These are phyloP conservation scores for Montipora capitata DNA, from an alignment of 92 coral and sea anemone genomes.

Conservation along the genomic window DNA sequence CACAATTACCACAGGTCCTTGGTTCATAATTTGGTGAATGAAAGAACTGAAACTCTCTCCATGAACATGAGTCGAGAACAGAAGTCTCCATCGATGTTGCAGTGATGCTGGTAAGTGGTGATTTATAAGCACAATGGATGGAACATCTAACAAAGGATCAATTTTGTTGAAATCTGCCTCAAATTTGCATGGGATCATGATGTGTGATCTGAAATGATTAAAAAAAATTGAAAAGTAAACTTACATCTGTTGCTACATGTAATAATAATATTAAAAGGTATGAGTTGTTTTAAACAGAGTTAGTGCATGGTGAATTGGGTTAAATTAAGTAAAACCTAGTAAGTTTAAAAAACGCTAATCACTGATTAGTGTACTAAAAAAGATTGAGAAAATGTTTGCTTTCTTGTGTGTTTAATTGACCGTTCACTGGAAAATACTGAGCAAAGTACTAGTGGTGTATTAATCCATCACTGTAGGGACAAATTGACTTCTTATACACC, in stretches of 20 bases:
- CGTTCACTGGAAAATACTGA: no score
- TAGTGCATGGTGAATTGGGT: no score
- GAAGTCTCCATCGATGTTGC: slow-evolving; percentile 91
- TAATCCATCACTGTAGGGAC: no score
- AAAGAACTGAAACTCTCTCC: slow-evolving; percentile 96
- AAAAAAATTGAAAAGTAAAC: neutral
- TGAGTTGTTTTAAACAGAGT: no score
- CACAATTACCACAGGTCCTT: slow-evolving; percentile 87
- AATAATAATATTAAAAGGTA: no score
- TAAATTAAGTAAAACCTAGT: no score
- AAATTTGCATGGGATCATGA: slow-evolving; percentile 92
- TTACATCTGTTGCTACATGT: neutral
- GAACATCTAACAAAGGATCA: slow-evolving; percentile 80
- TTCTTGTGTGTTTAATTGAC: no score
- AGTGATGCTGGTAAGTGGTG: slow-evolving; percentile 81
- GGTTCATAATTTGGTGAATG: slow-evolving; percentile 88
- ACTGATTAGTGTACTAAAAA: no score
- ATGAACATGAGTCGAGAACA: slow-evolving; percentile 88
- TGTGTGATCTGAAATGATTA: slow-evolving; percentile 77
- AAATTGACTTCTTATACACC: no score
- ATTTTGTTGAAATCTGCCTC: slow-evolving; percentile 83
- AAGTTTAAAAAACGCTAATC: no score
- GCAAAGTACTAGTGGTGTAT: no score
- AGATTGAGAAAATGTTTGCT: no score
- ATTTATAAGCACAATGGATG: slow-evolving; percentile 81